Evolutionary conservation across 53 echinoderm and acorn worm genomes (phyloP).

Genomic region (Crossaster papposus): DNA sequence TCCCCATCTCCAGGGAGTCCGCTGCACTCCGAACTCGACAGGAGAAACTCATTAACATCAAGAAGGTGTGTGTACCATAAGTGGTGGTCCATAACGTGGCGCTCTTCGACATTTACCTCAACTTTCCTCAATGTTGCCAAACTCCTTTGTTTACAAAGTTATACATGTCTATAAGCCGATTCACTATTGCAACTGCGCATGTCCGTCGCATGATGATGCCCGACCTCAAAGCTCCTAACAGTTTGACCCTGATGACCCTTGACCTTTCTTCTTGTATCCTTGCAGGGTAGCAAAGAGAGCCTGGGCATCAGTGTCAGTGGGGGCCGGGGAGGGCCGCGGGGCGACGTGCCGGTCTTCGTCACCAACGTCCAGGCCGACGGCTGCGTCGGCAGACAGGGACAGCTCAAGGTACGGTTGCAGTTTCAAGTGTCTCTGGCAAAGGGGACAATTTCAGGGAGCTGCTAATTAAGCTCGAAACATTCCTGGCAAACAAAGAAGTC

Average conservation of each 20-base stretch:
- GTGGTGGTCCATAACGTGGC: no score
- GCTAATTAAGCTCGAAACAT: no score
- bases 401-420: slow-evolving; percentile 70
- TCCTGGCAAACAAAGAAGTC: no score
- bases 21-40: slow-evolving; percentile 70
- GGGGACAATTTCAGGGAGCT: no score
- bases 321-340: slow-evolving; percentile 79
- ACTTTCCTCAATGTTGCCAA: no score
- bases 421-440: no score
- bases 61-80: no score
- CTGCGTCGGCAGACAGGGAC: slow-evolving; percentile 79
- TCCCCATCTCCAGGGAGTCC: slow-evolving; percentile 66
- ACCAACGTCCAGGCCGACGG: slow-evolving; percentile 91
- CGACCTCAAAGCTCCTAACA: no score
- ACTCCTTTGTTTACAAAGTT: no score
- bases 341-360: slow-evolving; percentile 93
- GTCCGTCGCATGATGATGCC: not conserved
- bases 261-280: not conserved
- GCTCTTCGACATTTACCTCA: no score
- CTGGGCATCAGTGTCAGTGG: slow-evolving; percentile 98
- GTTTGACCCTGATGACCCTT: not conserved
- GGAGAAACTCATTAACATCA: slow-evolving; percentile 82
- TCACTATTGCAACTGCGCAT: no score
- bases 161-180: no score
- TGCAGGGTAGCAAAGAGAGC: slow-evolving; percentile 79